Evolutionary conservation across 2,113 vertebrate species (phyloP), one percentile per base, ranked within the genome.

Genomic region (Noctilio leporinus): DNA sequence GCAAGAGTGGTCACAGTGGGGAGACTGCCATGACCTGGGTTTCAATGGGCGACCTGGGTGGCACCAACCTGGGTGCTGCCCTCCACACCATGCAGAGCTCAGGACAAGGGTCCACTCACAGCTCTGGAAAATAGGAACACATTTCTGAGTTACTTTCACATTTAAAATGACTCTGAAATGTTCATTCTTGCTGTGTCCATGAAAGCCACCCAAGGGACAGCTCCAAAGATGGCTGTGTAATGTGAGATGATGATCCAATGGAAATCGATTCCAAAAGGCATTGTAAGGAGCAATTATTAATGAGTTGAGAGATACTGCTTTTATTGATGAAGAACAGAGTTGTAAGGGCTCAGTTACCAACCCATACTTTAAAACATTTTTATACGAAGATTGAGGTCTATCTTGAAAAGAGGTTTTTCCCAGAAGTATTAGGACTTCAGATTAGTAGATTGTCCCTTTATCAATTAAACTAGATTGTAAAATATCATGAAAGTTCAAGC

Each of bases 211-310:
- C 7, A 26, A 90, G 8, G 67, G 83, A 53, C 4, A 72, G n/a
- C 33, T 67, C 95, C 43, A 55, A 76, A 83, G 51, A 80, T 62
- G 64, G 15, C 35, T 38, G 19, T 11, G 5, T 91, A 77, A 86
- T 76, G 14, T 20, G 64, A 59, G 26, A 77, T 28, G 40, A 75
- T 14, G 57, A 47, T 35, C 65, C 33, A 59, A 2, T 51, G 51
- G 64, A 91, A 92, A 87, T 67, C 40, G 72, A 28, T 93, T 77
- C 76, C 33, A 85, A 87, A 93, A 92, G 51, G 26, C 73, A 80
- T 43, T 90, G 11, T 70, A 53, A 93, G 86, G 65, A 67, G 35
- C 35, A 40, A 47, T 86, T 91, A 82, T 73, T 93, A 69, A 49
- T 93, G 22, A 65, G 30, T 33, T 64, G 55, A 92, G 57, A 87